Base-by-base conservation (phyloP, 1,140 invertebrate genomes). In the Glomeris maerens region DNA sequence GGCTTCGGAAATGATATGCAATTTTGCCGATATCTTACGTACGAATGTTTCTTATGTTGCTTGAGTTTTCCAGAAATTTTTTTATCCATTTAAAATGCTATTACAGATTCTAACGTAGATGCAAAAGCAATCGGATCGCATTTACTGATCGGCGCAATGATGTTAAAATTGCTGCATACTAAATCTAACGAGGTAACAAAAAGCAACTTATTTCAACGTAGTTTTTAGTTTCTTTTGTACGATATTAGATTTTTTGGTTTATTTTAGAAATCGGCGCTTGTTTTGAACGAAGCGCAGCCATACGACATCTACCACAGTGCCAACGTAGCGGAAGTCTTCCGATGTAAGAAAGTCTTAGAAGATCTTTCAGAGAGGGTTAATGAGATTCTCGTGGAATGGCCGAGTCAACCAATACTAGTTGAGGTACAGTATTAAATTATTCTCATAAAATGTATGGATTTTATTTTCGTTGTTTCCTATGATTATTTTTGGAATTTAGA, bases 251-350 rank as follows among this genome's bases (percentile, higher is more conserved):
- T 13, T 28, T 39, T 46, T 28, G 2, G 47, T 5, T 10, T 10
- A 42, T 17, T 42, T 4, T 42, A 17, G 21, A 13, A 17, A 17
- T 42, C 7, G 7, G n/a, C 5, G 10, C 5, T 4, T 42, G 5
- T 42, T 7, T 42, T 22, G 5, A 21, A 10, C 26, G 22, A 27
- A 31, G 10, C 45, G 52, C 59, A 64, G 57, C 72, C 68, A 52
- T 72, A 76, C 54, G 81, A 97, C 66, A 88, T 95, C 60, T 98
- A 98, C 63, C 78, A 77, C 55, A 85, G 92, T 56, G 65, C 82
- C 1, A 85, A 92, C 66, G 72, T 90, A 0, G 65, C 74, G 0
- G 83, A 94, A 69, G 78, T 83, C 0, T 72, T 79, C 36, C 71
- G 78, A 28, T 86, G 86, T 60, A 64, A 77, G 3, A 73, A 77